These are phyloP conservation scores for Bombus turneri DNA, from an alignment of 1,140 invertebrate genomes.

Conservation along the genomic window DNA sequence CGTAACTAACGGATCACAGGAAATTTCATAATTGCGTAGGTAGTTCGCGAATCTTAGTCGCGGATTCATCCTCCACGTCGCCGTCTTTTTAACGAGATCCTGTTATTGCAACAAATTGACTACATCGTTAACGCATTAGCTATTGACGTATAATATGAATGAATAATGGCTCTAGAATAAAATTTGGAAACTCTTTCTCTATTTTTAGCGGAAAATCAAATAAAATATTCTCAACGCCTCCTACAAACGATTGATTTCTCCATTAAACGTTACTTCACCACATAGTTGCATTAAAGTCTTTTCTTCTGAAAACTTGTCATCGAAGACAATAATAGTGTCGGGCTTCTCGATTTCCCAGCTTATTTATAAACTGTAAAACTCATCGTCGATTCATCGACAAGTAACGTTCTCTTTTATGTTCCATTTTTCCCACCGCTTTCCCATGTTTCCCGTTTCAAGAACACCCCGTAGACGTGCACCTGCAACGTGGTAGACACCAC, in stretches of 20 bases:
- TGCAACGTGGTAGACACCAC: slow-evolving; percentile 44
- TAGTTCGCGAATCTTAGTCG: slow-evolving; percentile 39
- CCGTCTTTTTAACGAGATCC: background rate
- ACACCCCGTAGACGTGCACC: slow-evolving; percentile 58
- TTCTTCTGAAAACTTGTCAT: no score
- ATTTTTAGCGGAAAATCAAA: background rate
- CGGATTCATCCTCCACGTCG: slow-evolving; percentile 15
- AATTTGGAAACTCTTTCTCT: background rate
- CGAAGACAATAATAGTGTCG: background rate
- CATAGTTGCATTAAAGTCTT: no score
- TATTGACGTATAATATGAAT: no score
- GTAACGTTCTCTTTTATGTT: background rate
- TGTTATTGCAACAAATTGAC: background rate
- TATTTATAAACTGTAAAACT: background rate
- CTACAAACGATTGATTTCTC: no score
- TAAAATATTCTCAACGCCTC: background rate
- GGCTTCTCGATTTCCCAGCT: background rate
- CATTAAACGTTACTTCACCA: no score
- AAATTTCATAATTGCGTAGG: slow-evolving; percentile 60
- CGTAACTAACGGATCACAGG: slow-evolving; percentile 57
- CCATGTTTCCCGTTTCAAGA: slow-evolving; percentile 10
- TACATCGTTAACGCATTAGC: background rate
- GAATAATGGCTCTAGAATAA: background rate
- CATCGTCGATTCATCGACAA: background rate
- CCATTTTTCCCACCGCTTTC: background rate